phyloP scores from a whole-genome alignment of 2,113 vertebrate species.

The Mobula hypostoma region DNA sequence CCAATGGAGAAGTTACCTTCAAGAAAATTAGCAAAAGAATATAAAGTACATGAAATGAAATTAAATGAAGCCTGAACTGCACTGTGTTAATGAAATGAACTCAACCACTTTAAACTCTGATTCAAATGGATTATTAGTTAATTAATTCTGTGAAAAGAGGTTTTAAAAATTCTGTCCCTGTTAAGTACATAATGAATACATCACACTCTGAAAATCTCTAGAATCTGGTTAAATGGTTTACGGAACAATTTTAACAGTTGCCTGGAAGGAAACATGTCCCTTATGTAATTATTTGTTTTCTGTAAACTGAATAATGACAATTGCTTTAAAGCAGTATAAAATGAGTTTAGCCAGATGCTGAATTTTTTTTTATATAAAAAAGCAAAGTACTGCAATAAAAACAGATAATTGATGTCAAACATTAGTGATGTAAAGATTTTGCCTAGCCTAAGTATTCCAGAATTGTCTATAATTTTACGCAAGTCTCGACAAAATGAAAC shows the following conservation, averaged over 20 bases:
- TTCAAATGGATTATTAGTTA: background rate
- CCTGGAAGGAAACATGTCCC: background rate
- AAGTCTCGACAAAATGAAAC: background rate
- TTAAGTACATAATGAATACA: background rate
- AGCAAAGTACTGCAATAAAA: too few relatives aligned
- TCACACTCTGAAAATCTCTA: background rate
- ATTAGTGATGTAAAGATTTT: too few relatives aligned
- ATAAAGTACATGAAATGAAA: background rate
- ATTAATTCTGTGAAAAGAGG: background rate
- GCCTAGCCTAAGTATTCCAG: too few relatives aligned
- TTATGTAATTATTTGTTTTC: background rate
- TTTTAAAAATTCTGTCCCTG: background rate
- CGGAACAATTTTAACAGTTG: background rate
- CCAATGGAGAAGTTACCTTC: background rate
- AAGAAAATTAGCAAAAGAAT: constrained; percentile 35
- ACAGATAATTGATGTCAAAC: too few relatives aligned
- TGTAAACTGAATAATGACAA: constrained; percentile 8
- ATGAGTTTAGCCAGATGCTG: background rate
- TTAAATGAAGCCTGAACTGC: background rate
- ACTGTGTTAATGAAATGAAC: constrained; percentile 5
- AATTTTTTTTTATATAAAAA: background rate
- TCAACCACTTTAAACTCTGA: background rate
- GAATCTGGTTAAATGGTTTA: background rate
- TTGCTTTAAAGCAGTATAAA: background rate
- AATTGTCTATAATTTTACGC: background rate